These are phyloP conservation scores for Haemorhous mexicanus DNA, from an alignment of 2,113 vertebrate species.

Conservation along the genomic window DNA sequence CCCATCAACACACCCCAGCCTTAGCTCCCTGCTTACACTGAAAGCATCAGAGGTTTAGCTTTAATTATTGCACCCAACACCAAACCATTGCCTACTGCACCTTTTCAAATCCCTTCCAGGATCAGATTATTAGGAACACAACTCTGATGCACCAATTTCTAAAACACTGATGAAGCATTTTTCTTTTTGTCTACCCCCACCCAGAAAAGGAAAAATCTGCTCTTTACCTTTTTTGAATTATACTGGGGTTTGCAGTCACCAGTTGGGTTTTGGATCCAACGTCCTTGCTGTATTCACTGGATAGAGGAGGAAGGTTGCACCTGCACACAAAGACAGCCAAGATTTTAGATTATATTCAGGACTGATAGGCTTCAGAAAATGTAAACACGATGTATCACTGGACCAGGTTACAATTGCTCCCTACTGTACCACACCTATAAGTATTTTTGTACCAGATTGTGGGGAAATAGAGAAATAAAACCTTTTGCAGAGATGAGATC, in stretches of 20 bases:
- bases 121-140: not conserved
- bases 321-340: conserved; percentile 64
- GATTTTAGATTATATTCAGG: not conserved
- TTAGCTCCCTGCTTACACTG: not conserved
- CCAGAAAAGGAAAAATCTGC: not conserved
- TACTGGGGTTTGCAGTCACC: conserved; percentile 97
- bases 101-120: not conserved
- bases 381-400: not conserved
- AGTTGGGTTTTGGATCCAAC: conserved; percentile 89
- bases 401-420: not conserved
- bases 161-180: not conserved
- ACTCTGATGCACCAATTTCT: not conserved
- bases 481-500: not conserved
- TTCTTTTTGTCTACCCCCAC: not conserved
- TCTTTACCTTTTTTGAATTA: conserved; percentile 91
- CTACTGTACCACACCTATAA: not conserved
- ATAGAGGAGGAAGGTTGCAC: conserved; percentile 94
- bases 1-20: not conserved
- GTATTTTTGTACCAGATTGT: not conserved
- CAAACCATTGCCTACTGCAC: not conserved
- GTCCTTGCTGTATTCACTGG: conserved; percentile 85
- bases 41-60: not conserved
- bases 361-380: not conserved
- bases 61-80: not conserved
- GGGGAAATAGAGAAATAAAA: not conserved